These are phyloP conservation scores for Allygus modestus DNA, from an alignment of 2,888 invertebrate genomes.

Conservation along the genomic window DNA sequence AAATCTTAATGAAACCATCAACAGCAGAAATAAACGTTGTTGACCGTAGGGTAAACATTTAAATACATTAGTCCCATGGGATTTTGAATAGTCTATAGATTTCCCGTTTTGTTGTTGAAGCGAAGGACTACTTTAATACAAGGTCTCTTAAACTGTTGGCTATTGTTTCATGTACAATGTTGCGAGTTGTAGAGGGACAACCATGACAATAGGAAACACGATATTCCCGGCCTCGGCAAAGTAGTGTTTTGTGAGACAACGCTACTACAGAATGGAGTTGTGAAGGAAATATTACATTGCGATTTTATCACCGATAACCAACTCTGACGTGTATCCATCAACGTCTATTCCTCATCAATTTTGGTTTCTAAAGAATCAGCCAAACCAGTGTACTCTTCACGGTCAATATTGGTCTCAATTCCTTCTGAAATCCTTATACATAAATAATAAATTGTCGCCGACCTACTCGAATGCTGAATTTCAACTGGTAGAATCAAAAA, in stretches of 20 bases:
- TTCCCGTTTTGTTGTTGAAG: too few relatives aligned
- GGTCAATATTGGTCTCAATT: too few relatives aligned
- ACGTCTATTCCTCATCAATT: background rate
- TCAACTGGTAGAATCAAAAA: too few relatives aligned
- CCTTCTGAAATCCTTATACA: too few relatives aligned
- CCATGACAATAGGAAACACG: background rate
- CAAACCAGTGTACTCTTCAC: too few relatives aligned
- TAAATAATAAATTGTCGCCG: too few relatives aligned
- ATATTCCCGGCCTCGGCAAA: background rate
- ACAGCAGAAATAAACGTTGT: too few relatives aligned
- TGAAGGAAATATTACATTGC: background rate
- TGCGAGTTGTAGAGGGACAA: background rate
- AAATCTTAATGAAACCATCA: too few relatives aligned
- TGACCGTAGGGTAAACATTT: too few relatives aligned
- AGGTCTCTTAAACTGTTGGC: background rate
- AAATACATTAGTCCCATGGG: too few relatives aligned
- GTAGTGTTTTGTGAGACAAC: background rate
- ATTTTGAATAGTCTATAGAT: too few relatives aligned
- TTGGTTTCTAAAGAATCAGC: background rate
- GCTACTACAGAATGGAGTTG: background rate
- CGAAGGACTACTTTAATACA: background rate
- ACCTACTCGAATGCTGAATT: too few relatives aligned
- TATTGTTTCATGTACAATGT: slow-evolving; percentile 14
- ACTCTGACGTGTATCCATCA: background rate
- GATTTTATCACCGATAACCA: background rate